Base-by-base conservation (phyloP, 1,140 invertebrate species). In the Papilio helenus region DNA sequence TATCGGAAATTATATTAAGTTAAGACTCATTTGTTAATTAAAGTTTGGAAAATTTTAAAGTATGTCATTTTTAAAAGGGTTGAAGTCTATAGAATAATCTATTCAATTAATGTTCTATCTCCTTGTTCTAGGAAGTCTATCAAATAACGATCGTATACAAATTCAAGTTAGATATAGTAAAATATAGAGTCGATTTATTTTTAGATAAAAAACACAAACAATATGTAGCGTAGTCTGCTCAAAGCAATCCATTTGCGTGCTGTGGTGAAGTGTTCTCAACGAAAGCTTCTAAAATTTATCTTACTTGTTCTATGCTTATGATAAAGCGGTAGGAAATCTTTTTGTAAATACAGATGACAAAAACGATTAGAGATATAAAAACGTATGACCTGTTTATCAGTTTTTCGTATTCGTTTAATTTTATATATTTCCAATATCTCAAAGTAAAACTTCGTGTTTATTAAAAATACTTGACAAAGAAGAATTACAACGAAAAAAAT, bases 171-270 rank as follows among this genome's bases (percentile, higher is more conserved):
- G 4, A 39, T 39, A 16, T 46, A 46, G 14, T 46, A 46, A 46
- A 46, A 34, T 39, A 39, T 39, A 8, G 34, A 39, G 34, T 39
- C 34, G 34, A 39, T 39, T 39, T 39, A n/a, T 55, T 58, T 58
- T 58, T 23, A 9, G 10, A n/a, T 58, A 58, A 58, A 58, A 58
- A 58, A 23, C 16, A 58, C 8, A 23, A 1, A 23, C 20, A 61
- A 61, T 61, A 3, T 61, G 23, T 61, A 23, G 23, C 58, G 23
- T 61, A 26, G 58, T 26, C 23, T 61, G 58, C 58, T 26, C 23
- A 12, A 26, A 61, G 58, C 58, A 61, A 61, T 61, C 58, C 58
- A 61, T 61, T 61, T 61, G 23, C 58, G 20, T 61, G 58, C 58
- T 26, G 20, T 20, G 26, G 58, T 61, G 58, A 61, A 23, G 26